These are phyloP conservation scores for Calycopis cecrops DNA, from an alignment of 1,140 invertebrate genomes.

Conservation along the genomic window DNA sequence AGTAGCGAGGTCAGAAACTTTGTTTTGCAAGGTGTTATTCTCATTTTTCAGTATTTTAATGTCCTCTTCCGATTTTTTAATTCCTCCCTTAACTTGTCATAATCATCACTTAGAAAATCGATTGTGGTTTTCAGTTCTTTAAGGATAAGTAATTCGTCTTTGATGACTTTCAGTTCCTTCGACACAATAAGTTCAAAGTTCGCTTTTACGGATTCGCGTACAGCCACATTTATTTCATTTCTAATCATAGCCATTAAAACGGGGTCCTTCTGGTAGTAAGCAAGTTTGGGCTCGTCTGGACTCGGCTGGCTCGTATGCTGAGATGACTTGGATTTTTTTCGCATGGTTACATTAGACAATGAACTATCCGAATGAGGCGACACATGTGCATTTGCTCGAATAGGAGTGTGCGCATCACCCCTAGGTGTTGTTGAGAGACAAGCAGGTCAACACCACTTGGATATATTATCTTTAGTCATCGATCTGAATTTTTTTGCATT, in stretches of 20 bases:
- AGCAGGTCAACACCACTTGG: not conserved
- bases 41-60: conserved; percentile 1
- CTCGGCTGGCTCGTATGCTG: not conserved
- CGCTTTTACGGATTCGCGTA: not conserved
- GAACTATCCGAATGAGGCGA: not conserved
- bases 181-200: not conserved
- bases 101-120: conserved; percentile 19
- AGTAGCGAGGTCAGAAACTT: conserved; percentile 12
- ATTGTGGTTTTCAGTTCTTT: too few relatives aligned
- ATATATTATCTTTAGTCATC: not conserved
- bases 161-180: not conserved
- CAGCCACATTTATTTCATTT: not conserved
- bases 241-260: too few relatives aligned
- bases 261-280: too few relatives aligned
- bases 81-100: conserved; percentile 20
- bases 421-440: not conserved
- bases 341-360: not conserved
- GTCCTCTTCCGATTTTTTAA: conserved; percentile 17
- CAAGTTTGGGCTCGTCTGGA: too few relatives aligned
- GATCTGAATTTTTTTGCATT: not conserved
- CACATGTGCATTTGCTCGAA: not conserved
- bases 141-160: not conserved
- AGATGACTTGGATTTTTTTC: not conserved
- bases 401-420: not conserved
- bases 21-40: conserved; percentile 11